Base-by-base conservation (phyloP, 2,888 invertebrate species). In the Ptilodon capucinus region DNA sequence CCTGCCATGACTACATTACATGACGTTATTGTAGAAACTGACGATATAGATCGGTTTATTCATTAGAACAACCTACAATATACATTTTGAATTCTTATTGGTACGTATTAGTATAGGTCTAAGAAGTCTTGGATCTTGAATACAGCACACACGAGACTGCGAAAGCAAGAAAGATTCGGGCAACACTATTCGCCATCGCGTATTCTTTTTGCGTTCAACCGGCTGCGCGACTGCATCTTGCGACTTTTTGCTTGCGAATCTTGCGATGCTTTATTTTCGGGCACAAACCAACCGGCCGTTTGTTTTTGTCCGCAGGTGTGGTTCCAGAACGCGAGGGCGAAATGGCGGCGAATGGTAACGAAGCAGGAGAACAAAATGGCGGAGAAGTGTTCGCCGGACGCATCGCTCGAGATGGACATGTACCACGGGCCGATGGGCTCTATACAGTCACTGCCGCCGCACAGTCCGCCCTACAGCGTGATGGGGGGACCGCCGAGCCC, bases 311-410 rank as follows among this genome's bases (percentile, higher is more conserved):
- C 91, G 34, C 93, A 97, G 97, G 97, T 97, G 47, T 97, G 97
- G 97, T 98, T 98, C 90, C 97, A 98, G 90, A 98, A 98, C 81
- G 97, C 97, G 21, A 92, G 98, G 32, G 98, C 98, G 63, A 98
- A 98, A 92, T 97, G 97, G 95, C 94, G 98, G 71, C 94, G 98
- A 62, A 96, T 96, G 93, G 94, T 96, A 84, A 92, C 95, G 68
- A 95, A 95, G 76, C 95, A 95, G 75, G 95, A 95, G 77, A 94
- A 94, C 81, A 95, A 95, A 74, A 85, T 91, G 84, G 92, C 93
- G 60, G 95, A 95, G 73, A 95, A 95, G 73, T 94, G 94, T 74
- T 94, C 94, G 14, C 94, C 94, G 63, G 92, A 92, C 64, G 92
- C 91, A 0, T 93, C 93, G 44, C 79, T 94, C 69, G 93, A 94